Percentiles rank a stretch among this genome's conserved stretches.
Conservation (phyloP, 2,113 vertebrate species). For the Megaptera novaeangliae region DNA sequence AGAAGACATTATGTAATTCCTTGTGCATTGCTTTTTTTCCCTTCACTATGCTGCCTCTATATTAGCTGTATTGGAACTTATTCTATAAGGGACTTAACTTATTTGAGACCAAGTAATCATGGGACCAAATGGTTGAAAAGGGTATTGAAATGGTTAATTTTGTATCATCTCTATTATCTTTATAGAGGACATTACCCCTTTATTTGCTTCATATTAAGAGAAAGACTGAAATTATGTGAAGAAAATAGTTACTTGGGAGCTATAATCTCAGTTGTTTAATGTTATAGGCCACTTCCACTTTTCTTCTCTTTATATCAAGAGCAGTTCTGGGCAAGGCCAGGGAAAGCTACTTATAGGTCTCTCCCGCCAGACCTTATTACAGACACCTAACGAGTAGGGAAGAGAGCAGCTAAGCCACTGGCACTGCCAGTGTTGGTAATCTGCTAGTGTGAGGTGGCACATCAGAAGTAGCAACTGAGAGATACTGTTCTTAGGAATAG, state of each 20-base stretch:
- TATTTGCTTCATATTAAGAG: not conserved
- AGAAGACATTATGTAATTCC: not conserved
- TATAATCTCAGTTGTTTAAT: not conserved
- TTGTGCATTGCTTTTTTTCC: not conserved
- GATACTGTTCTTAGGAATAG: not conserved
- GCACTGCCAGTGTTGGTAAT: not conserved
- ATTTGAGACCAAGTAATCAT: not conserved
- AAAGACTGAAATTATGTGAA: not conserved
- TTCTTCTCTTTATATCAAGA: not conserved
- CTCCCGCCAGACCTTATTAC: not conserved
- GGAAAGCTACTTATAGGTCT: not conserved
- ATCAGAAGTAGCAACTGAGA: not conserved
- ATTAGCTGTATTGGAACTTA: not conserved
- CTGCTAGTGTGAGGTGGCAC: not conserved
- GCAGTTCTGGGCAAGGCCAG: not conserved
- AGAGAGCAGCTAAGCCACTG: not conserved
- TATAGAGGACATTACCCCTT: not conserved
- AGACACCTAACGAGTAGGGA: not conserved
- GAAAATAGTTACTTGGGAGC: not conserved
- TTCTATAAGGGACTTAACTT: not conserved
- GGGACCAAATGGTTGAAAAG: not conserved
- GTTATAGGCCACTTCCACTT: not conserved
- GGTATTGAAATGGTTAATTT: not conserved
- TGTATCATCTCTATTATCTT: not conserved
- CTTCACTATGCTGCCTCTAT: not conserved